Base-by-base conservation (phyloP, 2,888 invertebrate species). In the Eristalis arbustorum region DNA sequence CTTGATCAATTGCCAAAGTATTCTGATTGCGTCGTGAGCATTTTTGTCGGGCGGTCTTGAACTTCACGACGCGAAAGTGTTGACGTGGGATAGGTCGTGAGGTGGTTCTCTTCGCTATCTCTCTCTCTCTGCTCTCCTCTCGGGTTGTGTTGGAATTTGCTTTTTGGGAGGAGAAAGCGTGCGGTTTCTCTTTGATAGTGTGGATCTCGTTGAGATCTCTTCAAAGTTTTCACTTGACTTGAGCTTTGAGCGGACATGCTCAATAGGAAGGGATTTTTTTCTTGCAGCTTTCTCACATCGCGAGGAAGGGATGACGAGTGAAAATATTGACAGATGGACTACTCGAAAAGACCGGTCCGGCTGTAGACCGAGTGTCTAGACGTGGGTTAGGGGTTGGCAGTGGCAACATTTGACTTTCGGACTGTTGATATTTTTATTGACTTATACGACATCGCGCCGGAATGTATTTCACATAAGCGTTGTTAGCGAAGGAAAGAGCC, bases 1-100 rank as follows among this genome's bases (percentile, higher is more conserved):
- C 67, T 88, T 90, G 91, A 91, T 89, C 84, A 28, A 42, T n/a
- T 88, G 91, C 90, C 91, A 90, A 88, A 75, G 71, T 76, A 80
- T 84, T 80, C 76, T 69, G 84, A 88, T 76, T 69, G 63, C 68
- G 75, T 74, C 49, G 49, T 42, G 34, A 56, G 61, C 18, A 75
- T 73, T 77, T 83, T 61, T 71, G 31, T 73, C 22, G 31, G 37
- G 42, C 42, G 83, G 66, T 78, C 87, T 87, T 87, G 87, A 87
- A 87, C 87, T 87, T 87, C 82, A 78, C 40, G 62, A 18, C 59
- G 62, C 61, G 66, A 78, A 78, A 68, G 71, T 87, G 74, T 68
- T 87, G 71, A 72, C 75, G 83, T 87, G 64, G 82, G 87, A 79
- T 87, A 87, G 87, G 87, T 87, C 83, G 74, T 69, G 85, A 49